Evolutionary conservation across 2,888 invertebrate genomes (phyloP), one percentile per base, ranked within the genome.

Genomic region (Crossocerus cetratus): DNA sequence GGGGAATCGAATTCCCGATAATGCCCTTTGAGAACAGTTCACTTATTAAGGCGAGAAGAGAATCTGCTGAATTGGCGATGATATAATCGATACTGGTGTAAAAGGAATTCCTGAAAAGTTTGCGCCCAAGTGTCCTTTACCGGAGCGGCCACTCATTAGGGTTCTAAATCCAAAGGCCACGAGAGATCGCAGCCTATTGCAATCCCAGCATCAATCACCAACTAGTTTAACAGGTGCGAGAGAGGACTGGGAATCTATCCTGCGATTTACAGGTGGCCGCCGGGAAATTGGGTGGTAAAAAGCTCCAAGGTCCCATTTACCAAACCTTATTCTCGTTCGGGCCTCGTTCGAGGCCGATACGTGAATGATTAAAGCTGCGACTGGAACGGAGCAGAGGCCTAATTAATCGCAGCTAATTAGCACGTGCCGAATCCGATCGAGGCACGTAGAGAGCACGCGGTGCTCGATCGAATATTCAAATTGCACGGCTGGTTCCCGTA

Each of bases 331-430:
- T 55, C 13, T 0, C 16, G n/a, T n/a, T n/a, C n/a, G n/a, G 4
- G 32, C 32, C 32, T 32, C 5, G 32, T 4, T 4, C 32, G 11
- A 32, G 43, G 13, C n/a, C 23, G 53, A 22, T 21, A 13, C 11
- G 21, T 23, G 21, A 70, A 69, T 70, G 42, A 75, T 70, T 60
- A 66, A 32, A 16, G 49, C 32, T 32, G 53, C 23, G 23, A 11
- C 23, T 53, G 13, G 16, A 20, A 22, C 59, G 58, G 18, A 49
- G 59, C 49, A 56, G 60, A 62, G 69, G 63, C n/a, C 49, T 78
- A 77, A 77, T 78, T 79, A 70, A 69, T 73, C 72, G 54, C 32
- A 44, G 22, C 49, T 77, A 82, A 82, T 80, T 77, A 74, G 70
- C 54, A 57, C 56, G 66, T 23, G 68, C 23, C 54, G 66, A 62